A percentile compares a stretch with the other conserved stretches of the same genome.
These are phyloP conservation scores for Enteromius radiatus DNA, from an alignment of 2,797 vertebrate species.

Conservation along the genomic window DNA sequence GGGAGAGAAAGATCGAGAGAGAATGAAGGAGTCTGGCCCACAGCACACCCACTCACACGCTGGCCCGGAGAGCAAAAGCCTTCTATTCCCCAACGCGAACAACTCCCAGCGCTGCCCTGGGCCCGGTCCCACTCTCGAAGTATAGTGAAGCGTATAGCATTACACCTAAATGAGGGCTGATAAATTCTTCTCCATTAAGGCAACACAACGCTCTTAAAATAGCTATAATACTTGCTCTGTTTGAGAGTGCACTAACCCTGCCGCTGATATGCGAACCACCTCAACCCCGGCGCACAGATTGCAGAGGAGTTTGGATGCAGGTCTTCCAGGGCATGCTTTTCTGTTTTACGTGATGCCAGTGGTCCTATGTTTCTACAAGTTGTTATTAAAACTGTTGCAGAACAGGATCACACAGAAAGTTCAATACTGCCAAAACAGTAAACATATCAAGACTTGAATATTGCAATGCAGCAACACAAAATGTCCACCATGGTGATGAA, in stretches of 20 bases:
- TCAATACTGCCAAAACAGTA: background rate
- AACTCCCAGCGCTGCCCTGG: constrained; percentile 47
- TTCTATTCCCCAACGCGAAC: constrained; percentile 46
- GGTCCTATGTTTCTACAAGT: constrained; percentile 1
- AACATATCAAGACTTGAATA: background rate
- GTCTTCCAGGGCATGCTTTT: constrained; percentile 1
- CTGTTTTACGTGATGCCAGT: background rate
- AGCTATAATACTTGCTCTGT: constrained; percentile 66
- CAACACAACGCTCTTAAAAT: constrained; percentile 62
- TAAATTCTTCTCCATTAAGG: constrained; percentile 68
- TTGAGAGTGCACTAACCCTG: constrained; percentile 56
- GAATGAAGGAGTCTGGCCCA: constrained; percentile 51
- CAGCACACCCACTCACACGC: constrained; percentile 44
- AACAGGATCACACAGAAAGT: constrained; percentile 4
- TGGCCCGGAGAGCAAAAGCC: constrained; percentile 46
- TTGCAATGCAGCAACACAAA: background rate
- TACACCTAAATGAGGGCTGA: constrained; percentile 60
- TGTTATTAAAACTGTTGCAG: constrained; percentile 14
- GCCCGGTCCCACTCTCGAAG: constrained; percentile 59
- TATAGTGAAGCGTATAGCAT: constrained; percentile 55
- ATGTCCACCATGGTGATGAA: background rate
- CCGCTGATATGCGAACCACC: constrained; percentile 60
- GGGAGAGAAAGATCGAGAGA: constrained; percentile 59
- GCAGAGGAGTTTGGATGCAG: constrained; percentile 26
- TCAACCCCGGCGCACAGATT: constrained; percentile 55